Evolutionary conservation across 2,888 invertebrate genomes (phyloP), one percentile per base, ranked within the genome.

Genomic region (Tipula unca): DNA sequence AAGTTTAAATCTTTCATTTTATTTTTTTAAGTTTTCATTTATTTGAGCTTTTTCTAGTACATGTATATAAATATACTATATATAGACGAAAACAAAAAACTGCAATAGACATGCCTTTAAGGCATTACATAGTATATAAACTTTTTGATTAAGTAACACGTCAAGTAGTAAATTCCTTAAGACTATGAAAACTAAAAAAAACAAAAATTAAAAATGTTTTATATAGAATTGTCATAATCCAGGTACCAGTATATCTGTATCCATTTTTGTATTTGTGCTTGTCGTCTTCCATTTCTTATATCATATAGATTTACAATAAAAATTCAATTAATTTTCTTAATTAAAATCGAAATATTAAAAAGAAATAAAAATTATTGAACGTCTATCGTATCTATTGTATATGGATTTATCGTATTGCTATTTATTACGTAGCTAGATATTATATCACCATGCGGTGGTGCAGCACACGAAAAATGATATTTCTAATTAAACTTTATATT

Each of bases 61-160:
- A n/a, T n/a, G n/a, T n/a, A n/a, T n/a, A n/a, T n/a, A n/a, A n/a
- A n/a, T 25, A 69, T 36, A 36, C 1, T 36, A 36, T 39, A 10
- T 48, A 48, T 69, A 69, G 69, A 69, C 25, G 25, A 25, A 69
- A 69, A 8, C n/a, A n/a, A 69, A 69, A 69, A 69, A 69, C 69
- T 69, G 25, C 69, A 69, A 69, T 69, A 69, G 69, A 69, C 69
- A 69, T 69, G 69, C 25, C 69, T 69, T 69, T 69, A 69, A 69
- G 69, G 69, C 25, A 69, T 69, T 69, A 25, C 69, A n/a, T n/a
- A 25, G 69, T 10, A 25, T 69, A 25, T 69, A 69, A 69, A 69
- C 69, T 69, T 69, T 69, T 69, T 69, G 69, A 69, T 69, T 69
- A 69, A 69, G 69, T 69, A 69, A 69, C 69, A 69, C 69, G 69